phyloP scores from a whole-genome alignment of 2,797 vertebrate species.

The Rhyacichthys aspro region DNA sequence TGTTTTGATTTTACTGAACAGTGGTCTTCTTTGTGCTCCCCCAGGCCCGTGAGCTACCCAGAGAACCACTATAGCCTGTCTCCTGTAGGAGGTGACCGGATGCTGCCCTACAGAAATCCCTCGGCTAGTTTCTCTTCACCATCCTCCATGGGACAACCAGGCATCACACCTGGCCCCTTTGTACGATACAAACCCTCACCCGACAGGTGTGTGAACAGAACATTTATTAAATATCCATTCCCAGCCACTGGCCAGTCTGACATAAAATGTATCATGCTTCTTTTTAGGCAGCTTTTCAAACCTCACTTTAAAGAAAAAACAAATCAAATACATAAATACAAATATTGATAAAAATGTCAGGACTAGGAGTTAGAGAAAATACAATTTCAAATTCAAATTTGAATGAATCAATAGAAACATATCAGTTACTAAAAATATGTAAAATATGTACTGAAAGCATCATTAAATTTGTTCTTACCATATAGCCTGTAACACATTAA shows the following conservation, averaged over 20 bases:
- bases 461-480: slow-evolving; percentile 25
- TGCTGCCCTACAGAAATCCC: slow-evolving; percentile 86
- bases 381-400: too few relatives aligned
- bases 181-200: slow-evolving; percentile 86
- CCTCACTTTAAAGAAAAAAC: too few relatives aligned
- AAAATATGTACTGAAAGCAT: slow-evolving; percentile 1
- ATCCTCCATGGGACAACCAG: slow-evolving; percentile 72
- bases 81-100: slow-evolving; percentile 83
- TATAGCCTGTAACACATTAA: slow-evolving; percentile 5
- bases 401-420: not conserved
- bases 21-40: slow-evolving; percentile 2
- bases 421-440: slow-evolving; percentile 28
- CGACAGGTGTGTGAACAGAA: slow-evolving; percentile 77
- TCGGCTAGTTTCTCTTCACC: slow-evolving; percentile 91
- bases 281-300: too few relatives aligned
- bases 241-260: slow-evolving; percentile 14
- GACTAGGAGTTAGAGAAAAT: too few relatives aligned
- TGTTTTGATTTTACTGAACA: slow-evolving; percentile 4
- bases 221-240: not conserved
- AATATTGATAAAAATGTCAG: too few relatives aligned
- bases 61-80: slow-evolving; percentile 88
- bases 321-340: too few relatives aligned
- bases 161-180: slow-evolving; percentile 78
- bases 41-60: slow-evolving; percentile 92
- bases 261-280: slow-evolving; percentile 8